A percentile compares a stretch with the other conserved stretches of the same genome.
phyloP scores from a whole-genome alignment of 2,113 vertebrate genomes.

The Antechinus stuartii region DNA sequence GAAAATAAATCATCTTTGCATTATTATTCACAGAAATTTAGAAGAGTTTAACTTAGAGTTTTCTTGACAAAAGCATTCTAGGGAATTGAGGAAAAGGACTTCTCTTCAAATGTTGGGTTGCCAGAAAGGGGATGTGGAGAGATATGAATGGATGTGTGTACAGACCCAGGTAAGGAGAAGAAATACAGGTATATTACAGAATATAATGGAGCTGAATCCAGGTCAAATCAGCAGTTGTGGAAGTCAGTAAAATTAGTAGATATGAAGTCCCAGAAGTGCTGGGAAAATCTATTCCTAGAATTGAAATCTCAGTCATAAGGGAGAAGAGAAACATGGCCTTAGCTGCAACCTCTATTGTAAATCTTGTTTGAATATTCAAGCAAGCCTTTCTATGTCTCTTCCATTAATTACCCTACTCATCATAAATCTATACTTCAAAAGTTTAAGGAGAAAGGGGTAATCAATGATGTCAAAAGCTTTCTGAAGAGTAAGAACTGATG shows the following conservation, averaged over 20 bases:
- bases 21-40: neutral
- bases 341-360: no score
- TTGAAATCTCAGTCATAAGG: neutral
- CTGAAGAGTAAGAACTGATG: no score
- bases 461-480: no score
- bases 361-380: no score
- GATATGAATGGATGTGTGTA: neutral
- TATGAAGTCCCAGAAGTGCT: neutral
- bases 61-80: neutral
- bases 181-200: neutral
- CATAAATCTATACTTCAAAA: no score
- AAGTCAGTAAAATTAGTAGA: neutral
- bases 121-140: neutral
- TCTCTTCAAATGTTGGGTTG: neutral
- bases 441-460: no score
- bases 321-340: no score
- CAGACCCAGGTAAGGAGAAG: neutral
- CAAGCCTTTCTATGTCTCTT: no score
- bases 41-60: neutral
- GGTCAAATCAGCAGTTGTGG: neutral
- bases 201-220: neutral
- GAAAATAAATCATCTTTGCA: neutral
- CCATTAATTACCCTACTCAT: no score
- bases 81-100: neutral
- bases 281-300: neutral